Percentiles rank a stretch among this genome's conserved stretches.
These are phyloP conservation scores for Apogon hyalosoma DNA, from an alignment of 2,797 vertebrate genomes.

Conservation along the genomic window DNA sequence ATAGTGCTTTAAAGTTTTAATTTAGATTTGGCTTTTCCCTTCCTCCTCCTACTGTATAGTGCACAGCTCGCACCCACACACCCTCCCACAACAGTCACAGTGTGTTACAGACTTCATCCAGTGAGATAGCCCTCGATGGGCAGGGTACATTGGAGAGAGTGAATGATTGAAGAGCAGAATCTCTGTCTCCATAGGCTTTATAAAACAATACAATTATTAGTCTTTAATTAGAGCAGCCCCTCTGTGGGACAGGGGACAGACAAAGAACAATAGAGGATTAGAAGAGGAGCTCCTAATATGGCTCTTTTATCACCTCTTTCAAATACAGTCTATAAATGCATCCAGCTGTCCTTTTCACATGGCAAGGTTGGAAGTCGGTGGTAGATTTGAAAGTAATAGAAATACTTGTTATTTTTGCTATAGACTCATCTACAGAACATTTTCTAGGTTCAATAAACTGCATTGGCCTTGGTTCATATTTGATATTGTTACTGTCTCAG, in stretches of 20 bases:
- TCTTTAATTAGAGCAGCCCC: conserved; percentile 81
- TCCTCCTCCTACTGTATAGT: conserved; percentile 81
- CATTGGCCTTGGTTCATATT: too few species aligned
- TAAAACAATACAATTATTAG: conserved; percentile 86
- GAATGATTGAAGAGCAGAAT: conserved; percentile 79
- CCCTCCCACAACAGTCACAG: conserved; percentile 22
- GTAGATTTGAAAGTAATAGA: conserved; percentile 17
- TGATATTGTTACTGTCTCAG: too few species aligned
- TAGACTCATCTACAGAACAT: neutral
- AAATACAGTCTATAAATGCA: conserved; percentile 71
- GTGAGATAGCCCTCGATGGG: conserved; percentile 70
- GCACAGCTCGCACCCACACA: conserved; percentile 52
- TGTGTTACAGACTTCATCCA: conserved; percentile 61
- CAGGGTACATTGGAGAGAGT: conserved; percentile 57
- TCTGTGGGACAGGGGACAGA: conserved; percentile 74
- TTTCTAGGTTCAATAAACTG: neutral
- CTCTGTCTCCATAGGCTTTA: conserved; percentile 77
- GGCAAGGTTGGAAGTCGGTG: conserved; percentile 28
- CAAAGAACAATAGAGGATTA: conserved; percentile 81
- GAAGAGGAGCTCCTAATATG: conserved; percentile 73
- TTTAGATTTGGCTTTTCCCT: conserved; percentile 88
- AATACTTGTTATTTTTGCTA: neutral
- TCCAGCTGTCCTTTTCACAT: conserved; percentile 44
- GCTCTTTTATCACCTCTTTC: conserved; percentile 72
- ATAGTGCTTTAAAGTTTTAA: conserved; percentile 99